Conservation (phyloP, 1,140 invertebrate genomes). For the Euura saliciscinereae region DNA sequence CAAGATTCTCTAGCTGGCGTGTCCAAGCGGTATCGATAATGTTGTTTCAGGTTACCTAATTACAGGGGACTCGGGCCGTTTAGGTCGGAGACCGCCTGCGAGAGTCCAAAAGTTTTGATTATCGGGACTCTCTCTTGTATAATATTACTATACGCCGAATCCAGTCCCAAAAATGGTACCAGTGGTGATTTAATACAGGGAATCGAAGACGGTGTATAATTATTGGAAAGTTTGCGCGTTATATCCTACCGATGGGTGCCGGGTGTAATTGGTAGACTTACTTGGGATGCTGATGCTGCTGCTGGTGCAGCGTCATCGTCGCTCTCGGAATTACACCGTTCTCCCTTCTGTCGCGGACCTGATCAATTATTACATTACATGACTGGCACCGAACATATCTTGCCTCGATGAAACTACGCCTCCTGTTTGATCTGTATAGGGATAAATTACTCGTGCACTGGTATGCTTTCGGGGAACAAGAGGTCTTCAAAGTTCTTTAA, state of each 20-base stretch:
- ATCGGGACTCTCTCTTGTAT: neutral
- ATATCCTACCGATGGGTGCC: neutral
- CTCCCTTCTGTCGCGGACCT: neutral
- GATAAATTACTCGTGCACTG: neutral
- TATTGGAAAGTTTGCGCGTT: neutral
- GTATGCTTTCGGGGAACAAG: neutral
- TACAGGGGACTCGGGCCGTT: neutral
- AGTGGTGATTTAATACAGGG: neutral
- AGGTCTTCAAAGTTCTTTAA: neutral
- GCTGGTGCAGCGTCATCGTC: neutral
- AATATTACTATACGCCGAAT: neutral
- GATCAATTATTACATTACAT: constrained; percentile 2
- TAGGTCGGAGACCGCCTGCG: neutral
- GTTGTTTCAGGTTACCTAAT: neutral
- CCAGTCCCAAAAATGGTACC: neutral
- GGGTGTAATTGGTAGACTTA: neutral
- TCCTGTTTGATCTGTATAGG: neutral
- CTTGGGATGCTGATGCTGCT: neutral
- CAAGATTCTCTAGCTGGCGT: neutral
- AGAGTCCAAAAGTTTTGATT: neutral
- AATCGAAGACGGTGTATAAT: neutral
- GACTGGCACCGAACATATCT: no score
- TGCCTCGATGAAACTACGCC: neutral
- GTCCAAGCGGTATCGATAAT: constrained; percentile 3
- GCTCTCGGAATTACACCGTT: neutral